Conservation (phyloP, 2,888 invertebrate species). For the Busseola fusca region DNA sequence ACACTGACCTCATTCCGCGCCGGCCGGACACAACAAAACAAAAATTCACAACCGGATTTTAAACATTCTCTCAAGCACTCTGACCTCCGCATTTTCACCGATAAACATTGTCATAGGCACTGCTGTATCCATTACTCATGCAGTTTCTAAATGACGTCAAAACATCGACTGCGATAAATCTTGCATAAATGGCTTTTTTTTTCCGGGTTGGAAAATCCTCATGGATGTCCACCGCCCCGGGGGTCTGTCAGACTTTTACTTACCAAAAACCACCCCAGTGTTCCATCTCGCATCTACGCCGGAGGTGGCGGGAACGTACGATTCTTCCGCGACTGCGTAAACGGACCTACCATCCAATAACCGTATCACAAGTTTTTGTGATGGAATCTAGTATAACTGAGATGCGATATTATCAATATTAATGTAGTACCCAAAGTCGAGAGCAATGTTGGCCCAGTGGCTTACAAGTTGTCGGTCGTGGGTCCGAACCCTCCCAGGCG, state of each 20-base stretch:
- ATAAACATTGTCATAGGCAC: constrained; percentile 55
- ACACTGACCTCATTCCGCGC: constrained; percentile 63
- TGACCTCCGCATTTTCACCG: constrained; percentile 64
- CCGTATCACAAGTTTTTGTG: background rate
- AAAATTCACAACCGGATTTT: constrained; percentile 63
- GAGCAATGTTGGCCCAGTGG: no score
- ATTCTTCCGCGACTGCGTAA: constrained; percentile 5
- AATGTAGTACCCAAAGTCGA: no score
- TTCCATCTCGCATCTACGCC: no score
- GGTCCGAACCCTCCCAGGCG: no score
- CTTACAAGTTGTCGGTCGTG: no score
- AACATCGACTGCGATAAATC: background rate
- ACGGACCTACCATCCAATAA: background rate
- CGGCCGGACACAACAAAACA: constrained; percentile 62
- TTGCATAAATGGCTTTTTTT: constrained; percentile 18
- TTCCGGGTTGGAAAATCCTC: no score
- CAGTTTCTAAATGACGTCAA: constrained; percentile 48
- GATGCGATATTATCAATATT: no score
- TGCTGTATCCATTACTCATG: constrained; percentile 39
- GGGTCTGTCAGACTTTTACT: no score
- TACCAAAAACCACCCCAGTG: no score
- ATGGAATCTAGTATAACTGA: background rate
- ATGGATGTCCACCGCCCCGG: no score
- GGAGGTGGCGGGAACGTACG: no score
- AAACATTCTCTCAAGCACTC: constrained; percentile 62